Percentiles rank a stretch among this genome's conserved stretches.
Evolutionary conservation across 1,140 invertebrate genomes (phyloP).

Genomic region (Anastatus disparis): DNA sequence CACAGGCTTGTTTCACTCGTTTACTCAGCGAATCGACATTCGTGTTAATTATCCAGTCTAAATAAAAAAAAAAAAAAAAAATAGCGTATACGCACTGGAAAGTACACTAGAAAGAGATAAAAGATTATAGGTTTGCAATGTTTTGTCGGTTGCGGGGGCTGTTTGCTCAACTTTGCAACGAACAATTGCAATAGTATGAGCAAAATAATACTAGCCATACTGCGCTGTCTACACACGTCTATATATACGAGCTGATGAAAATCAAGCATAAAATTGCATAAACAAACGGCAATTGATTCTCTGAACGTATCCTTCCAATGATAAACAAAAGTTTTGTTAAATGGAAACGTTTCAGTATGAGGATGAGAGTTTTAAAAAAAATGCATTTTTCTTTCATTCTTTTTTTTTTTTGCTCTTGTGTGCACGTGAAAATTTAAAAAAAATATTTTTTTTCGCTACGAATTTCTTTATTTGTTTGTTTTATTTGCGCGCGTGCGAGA

Average conservation of each 20-base stretch:
- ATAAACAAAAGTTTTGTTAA: too few species aligned
- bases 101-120: too few species aligned
- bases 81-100: too few species aligned
- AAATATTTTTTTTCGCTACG: too few species aligned
- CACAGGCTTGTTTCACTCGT: neutral
- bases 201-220: too few species aligned
- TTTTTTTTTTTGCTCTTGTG: neutral
- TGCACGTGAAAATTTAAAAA: neutral
- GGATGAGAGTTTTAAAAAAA: too few species aligned
- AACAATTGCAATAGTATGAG: too few species aligned
- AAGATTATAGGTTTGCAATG: neutral
- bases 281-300: constrained; percentile 48
- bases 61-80: constrained; percentile 11
- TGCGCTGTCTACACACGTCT: neutral
- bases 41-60: constrained; percentile 27
- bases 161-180: constrained; percentile 18
- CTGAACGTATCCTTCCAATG: constrained; percentile 16
- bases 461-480: too few species aligned
- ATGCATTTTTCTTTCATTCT: neutral
- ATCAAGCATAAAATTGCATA: constrained; percentile 37
- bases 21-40: neutral
- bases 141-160: neutral
- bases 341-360: neutral
- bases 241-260: constrained; percentile 17
- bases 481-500: too few species aligned